Base-by-base conservation (phyloP, 1,140 invertebrate species). In the Rhagoletis zephyria region DNA sequence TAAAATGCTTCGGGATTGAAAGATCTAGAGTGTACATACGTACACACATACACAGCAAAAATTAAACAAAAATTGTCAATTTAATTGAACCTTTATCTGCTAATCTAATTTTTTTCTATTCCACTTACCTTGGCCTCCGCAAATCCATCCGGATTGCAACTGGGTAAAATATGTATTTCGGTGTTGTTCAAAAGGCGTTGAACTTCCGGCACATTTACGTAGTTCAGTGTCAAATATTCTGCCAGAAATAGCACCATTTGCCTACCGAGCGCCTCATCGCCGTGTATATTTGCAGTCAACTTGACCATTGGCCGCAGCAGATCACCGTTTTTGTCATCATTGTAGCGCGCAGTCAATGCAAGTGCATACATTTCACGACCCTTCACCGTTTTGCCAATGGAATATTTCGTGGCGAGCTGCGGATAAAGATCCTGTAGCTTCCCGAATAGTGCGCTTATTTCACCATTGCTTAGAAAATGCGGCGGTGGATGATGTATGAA, bases 251-350 rank as follows among this genome's bases (percentile, higher is more conserved):
- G 94, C 61, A 98, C 93, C 56, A 99, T 91, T 91, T 99, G 96
- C 67, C 98, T 94, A 0, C 98, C 98, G 12, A 99, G 94, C 3
- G 97, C 95, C 94, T 99, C 98, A 93, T 99, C 98, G 3, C 99
- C 99, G 91, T 99, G 98, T 96, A 99, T 99, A 92, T 99, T 99
- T 0, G 96, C 98, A 45, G 99, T 97, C 94, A 97, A 97, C 93
- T 99, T 99, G 87, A 99, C 96, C 95, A 98, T 97, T 0, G 98
- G 98, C 61, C 91, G 90, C 10, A 92, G 74, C 16, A 92, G 77
- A 88, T 92, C 89, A 7, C 65, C 86, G 61, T 63, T 86, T 67
- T 89, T 87, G 10, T 70, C 81, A 70, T 63, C 81, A 65, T 90
- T 87, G n/a, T 81, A 67, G 1, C 85, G 64, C 1, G 89, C 89